Conservation (phyloP, 2,888 invertebrate genomes). For the Glaucopsyche alexis region DNA sequence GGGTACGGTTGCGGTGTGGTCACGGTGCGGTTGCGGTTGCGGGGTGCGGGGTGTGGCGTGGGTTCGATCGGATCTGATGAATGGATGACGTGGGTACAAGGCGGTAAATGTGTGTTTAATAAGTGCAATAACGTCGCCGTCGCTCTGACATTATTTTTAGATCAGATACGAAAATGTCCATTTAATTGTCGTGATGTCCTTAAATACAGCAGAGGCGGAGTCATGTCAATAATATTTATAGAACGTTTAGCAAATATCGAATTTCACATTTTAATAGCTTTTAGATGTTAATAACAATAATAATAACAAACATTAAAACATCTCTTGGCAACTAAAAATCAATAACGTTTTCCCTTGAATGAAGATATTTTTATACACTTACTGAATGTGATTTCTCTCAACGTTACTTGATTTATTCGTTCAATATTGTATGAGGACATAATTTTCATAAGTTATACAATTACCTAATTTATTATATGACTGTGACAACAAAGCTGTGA, state of each 20-base stretch:
- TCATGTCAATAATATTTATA: not conserved
- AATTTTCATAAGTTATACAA: too few relatives aligned
- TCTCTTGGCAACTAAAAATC: slow-evolving; percentile 13
- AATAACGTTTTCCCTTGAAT: slow-evolving; percentile 4
- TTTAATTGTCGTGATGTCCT: not conserved
- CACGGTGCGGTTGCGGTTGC: slow-evolving; percentile 36
- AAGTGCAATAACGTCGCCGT: slow-evolving; percentile 51
- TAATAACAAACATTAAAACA: slow-evolving; percentile 17
- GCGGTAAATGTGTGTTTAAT: slow-evolving; percentile 69
- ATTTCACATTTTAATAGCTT: not conserved
- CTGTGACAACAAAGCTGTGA: too few relatives aligned
- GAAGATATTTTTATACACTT: not conserved
- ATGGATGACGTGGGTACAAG: slow-evolving; percentile 70
- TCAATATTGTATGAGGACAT: too few relatives aligned
- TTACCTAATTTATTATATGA: too few relatives aligned
- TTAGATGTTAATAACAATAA: slow-evolving; percentile 9
- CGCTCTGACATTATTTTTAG: slow-evolving; percentile 69
- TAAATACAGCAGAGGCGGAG: not conserved
- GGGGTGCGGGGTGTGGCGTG: slow-evolving; percentile 48
- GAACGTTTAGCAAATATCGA: not conserved
- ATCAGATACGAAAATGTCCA: slow-evolving; percentile 43
- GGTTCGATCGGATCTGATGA: slow-evolving; percentile 73
- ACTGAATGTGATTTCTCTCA: not conserved
- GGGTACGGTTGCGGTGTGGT: slow-evolving; percentile 38
- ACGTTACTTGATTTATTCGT: not conserved